These are phyloP conservation scores for Drosophila miranda DNA, from an alignment of 1,140 invertebrate species.

Conservation along the genomic window DNA sequence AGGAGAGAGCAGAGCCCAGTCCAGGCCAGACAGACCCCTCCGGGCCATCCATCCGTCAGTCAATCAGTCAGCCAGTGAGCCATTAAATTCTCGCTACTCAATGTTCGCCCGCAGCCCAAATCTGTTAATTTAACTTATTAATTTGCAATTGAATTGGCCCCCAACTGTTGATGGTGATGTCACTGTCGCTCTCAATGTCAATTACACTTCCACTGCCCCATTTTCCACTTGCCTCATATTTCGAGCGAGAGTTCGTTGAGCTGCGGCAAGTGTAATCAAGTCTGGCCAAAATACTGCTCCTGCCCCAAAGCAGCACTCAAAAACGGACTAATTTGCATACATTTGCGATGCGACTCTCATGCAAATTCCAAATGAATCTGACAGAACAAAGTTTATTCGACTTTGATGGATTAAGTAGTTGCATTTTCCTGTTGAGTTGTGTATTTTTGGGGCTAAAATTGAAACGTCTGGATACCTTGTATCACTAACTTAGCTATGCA, in stretches of 20 bases:
- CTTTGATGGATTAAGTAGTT: too few relatives aligned
- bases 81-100: slow-evolving; percentile 48
- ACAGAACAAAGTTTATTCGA: not conserved
- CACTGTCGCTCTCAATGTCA: slow-evolving; percentile 49
- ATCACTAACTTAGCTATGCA: too few relatives aligned
- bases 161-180: slow-evolving; percentile 1
- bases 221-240: slow-evolving; percentile 9
- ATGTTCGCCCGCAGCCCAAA: slow-evolving; percentile 29
- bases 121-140: slow-evolving; percentile 69
- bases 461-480: too few relatives aligned
- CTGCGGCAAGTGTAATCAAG: slow-evolving; percentile 31
- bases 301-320: slow-evolving; percentile 8
- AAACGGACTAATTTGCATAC: slow-evolving; percentile 26
- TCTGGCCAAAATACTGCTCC: slow-evolving; percentile 10
- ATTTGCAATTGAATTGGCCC: slow-evolving; percentile 64
- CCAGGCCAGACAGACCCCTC: slow-evolving; percentile 19
- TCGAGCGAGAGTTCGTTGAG: slow-evolving; percentile 10
- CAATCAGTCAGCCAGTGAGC: slow-evolving; percentile 17
- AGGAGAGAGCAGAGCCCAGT: not conserved
- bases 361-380: slow-evolving; percentile 6
- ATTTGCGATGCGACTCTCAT: slow-evolving; percentile 1
- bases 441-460: too few relatives aligned
- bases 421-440: too few relatives aligned
- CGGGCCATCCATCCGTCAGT: slow-evolving; percentile 1
- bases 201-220: slow-evolving; percentile 15